Percentiles rank a stretch among this genome's conserved stretches.
Evolutionary conservation across 2,113 vertebrate genomes (phyloP).

Genomic region (Stegastes partitus): DNA sequence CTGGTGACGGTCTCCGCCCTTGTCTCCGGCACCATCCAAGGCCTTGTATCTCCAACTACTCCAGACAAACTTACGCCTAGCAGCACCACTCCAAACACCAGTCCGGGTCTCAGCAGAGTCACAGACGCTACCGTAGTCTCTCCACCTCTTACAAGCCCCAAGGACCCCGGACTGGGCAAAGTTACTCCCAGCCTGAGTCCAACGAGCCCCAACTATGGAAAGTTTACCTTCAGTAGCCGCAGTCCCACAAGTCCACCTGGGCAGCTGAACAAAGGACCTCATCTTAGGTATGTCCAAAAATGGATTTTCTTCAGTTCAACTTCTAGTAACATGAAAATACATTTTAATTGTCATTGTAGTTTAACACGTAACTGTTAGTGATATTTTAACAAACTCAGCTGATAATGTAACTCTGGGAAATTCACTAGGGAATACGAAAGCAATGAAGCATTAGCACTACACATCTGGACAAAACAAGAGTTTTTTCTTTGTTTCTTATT

Average conservation of each 20-base stretch:
- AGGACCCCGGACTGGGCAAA: conserved; percentile 24
- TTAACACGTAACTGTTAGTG: too few relatives aligned
- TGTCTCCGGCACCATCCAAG: conserved; percentile 68
- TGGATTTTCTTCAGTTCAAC: background rate
- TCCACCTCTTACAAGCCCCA: background rate
- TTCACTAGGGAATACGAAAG: too few relatives aligned
- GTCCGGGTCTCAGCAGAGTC: conserved; percentile 14
- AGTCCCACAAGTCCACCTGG: conserved; percentile 49
- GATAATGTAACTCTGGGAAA: too few relatives aligned
- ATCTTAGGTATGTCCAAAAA: conserved; percentile 50
- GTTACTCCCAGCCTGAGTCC: conserved; percentile 47
- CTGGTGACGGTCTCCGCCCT: conserved; percentile 69
- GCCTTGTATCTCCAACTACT: conserved; percentile 54
- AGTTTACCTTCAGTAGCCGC: conserved; percentile 36
- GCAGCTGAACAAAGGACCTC: conserved; percentile 37
- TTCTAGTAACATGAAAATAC: background rate
- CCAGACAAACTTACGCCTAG: conserved; percentile 31
- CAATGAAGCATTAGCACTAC: too few relatives aligned
- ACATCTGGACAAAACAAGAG: too few relatives aligned
- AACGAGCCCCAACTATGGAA: conserved; percentile 42
- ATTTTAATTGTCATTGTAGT: too few relatives aligned
- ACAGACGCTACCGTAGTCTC: background rate
- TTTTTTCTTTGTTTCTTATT: too few relatives aligned
- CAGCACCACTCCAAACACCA: conserved; percentile 10
- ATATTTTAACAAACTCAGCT: too few relatives aligned